Evolutionary conservation across 1,140 invertebrate genomes (phyloP).

Genomic region (Ceratoteleas bidentatus): DNA sequence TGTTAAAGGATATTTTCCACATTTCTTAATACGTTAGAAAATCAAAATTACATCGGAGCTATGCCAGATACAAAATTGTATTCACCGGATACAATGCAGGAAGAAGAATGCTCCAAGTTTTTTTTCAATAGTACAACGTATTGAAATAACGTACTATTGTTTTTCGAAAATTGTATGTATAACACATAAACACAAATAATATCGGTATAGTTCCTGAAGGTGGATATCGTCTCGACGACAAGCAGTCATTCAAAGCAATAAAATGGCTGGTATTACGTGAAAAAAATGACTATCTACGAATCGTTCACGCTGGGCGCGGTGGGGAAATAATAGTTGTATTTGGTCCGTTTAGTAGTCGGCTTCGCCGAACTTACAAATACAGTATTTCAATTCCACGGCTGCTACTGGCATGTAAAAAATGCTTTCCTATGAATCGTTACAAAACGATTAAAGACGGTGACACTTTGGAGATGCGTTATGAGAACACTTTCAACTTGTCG

Average conservation of each 20-base stretch:
- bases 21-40: conserved; percentile 67
- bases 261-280: neutral
- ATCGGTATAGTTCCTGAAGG: conserved; percentile 8
- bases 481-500: neutral
- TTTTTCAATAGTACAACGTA: conserved; percentile 24
- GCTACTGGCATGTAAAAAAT: conserved; percentile 40
- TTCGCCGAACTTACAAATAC: conserved; percentile 13
- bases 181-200: conserved; percentile 7
- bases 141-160: conserved; percentile 22
- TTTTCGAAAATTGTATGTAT: conserved; percentile 13
- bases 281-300: conserved; percentile 6
- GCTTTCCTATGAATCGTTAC: conserved; percentile 13
- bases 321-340: neutral
- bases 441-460: neutral
- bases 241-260: conserved; percentile 7
- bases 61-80: conserved; percentile 34
- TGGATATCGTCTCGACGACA: conserved; percentile 3
- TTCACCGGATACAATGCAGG: neutral
- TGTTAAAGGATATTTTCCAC: conserved; percentile 63
- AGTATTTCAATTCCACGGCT: conserved; percentile 48
- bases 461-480: neutral
- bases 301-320: conserved; percentile 3
- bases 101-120: conserved; percentile 2
- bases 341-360: conserved; percentile 19
- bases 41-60: conserved; percentile 60